phyloP scores from a whole-genome alignment of 92 coral and sea anemone species.

The Virgularia gustaviana region DNA sequence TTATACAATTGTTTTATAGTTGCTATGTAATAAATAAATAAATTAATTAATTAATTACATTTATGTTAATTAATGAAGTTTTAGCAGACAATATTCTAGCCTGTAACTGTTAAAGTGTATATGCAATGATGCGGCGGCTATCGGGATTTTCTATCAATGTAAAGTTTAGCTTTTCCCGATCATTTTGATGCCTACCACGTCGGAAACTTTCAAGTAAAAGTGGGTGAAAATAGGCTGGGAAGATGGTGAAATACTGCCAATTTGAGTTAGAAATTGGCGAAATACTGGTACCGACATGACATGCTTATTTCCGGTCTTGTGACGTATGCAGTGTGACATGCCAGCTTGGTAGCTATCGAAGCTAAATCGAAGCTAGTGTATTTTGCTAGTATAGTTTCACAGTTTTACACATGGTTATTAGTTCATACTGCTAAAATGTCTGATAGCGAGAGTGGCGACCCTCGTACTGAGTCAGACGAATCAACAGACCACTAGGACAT shows the following conservation, averaged over 20 bases:
- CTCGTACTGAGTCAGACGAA: conserved; percentile 21
- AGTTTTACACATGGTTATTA: no score
- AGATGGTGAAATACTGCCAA: not conserved
- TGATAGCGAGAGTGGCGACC: conserved; percentile 16
- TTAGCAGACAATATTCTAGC: no score
- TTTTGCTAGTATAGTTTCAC: not conserved
- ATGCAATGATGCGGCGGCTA: not conserved
- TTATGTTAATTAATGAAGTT: no score
- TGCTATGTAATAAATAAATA: no score
- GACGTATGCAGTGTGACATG: conserved; percentile 38
- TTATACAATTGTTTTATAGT: no score
- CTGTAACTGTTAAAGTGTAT: conserved; percentile 26
- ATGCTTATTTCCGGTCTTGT: not conserved
- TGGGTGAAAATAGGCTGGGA: not conserved
- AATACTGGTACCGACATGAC: conserved; percentile 23
- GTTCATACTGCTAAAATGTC: not conserved
- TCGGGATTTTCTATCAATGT: not conserved
- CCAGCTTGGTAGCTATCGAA: not conserved
- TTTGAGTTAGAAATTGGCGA: not conserved
- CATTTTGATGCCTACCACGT: no score
- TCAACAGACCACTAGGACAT: conserved; percentile 18
- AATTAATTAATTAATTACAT: no score
- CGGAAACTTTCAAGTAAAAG: not conserved
- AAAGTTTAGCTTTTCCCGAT: not conserved
- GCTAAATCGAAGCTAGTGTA: not conserved